Percentiles rank a stretch among this genome's conserved stretches.
These are phyloP conservation scores for Pelobates cultripes DNA, from an alignment of 2,797 vertebrate genomes.

Conservation along the genomic window DNA sequence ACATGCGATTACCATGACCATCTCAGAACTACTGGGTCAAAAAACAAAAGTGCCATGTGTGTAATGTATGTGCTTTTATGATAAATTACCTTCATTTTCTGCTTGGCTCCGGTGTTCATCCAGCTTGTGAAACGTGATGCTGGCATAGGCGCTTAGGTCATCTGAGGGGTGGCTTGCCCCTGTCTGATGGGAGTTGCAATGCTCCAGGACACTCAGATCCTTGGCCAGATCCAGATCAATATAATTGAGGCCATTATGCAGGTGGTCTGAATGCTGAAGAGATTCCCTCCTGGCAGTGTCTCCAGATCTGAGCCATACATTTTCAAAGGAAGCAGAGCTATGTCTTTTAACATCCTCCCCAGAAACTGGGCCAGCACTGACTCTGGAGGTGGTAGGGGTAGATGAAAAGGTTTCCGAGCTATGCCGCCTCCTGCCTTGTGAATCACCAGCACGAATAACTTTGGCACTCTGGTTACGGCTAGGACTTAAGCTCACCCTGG, in stretches of 20 bases:
- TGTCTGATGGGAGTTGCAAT: conserved; percentile 62
- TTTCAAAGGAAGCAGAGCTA: conserved; percentile 85
- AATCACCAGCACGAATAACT: conserved; percentile 82
- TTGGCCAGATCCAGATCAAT: conserved; percentile 85
- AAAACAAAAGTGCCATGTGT: not conserved
- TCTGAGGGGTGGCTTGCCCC: conserved; percentile 69
- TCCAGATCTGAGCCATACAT: conserved; percentile 79
- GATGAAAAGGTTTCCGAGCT: conserved; percentile 86
- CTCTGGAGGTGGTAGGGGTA: conserved; percentile 66
- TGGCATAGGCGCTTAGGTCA: conserved; percentile 81
- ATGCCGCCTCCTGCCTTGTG: conserved; percentile 80
- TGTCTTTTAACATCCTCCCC: conserved; percentile 79
- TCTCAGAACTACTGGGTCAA: too few relatives aligned
- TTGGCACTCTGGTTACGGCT: conserved; percentile 80
- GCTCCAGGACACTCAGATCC: conserved; percentile 69
- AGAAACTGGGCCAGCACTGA: conserved; percentile 57
- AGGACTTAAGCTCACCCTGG: conserved; percentile 75
- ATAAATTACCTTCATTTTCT: conserved; percentile 73
- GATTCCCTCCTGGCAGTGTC: conserved; percentile 65
- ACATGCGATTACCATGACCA: too few relatives aligned
- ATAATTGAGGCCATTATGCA: conserved; percentile 81
- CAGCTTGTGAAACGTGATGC: conserved; percentile 84
- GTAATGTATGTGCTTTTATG: not conserved
- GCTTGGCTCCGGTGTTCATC: conserved; percentile 72
- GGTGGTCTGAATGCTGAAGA: conserved; percentile 54